A percentile compares a stretch with the other conserved stretches of the same genome.
Conservation (phyloP, 1,140 invertebrate genomes). For the Drosophila sproati region DNA sequence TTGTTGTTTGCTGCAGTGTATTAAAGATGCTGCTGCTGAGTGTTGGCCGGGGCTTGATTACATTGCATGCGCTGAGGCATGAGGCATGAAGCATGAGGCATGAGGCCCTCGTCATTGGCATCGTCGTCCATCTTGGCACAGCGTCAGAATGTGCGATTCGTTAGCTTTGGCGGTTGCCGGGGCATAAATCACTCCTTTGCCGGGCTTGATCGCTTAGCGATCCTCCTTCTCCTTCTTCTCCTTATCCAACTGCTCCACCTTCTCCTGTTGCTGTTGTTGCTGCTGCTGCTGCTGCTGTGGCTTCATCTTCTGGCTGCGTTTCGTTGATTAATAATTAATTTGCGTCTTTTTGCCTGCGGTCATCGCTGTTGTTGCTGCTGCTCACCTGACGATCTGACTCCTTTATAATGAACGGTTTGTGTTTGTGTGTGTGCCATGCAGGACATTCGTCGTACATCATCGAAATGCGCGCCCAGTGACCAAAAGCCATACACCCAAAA, state of each 20-base stretch:
- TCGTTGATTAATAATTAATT: conserved; percentile 84
- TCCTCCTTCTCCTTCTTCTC: conserved; percentile 43
- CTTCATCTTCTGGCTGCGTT: conserved; percentile 50
- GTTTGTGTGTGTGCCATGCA: conserved; percentile 38
- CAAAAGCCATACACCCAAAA: not conserved
- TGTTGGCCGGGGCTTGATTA: conserved; percentile 65
- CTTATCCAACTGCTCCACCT: conserved; percentile 46
- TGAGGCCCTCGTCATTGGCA: conserved; percentile 54
- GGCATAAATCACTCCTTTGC: conserved; percentile 72
- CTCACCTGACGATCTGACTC: conserved; percentile 76
- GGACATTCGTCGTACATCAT: conserved; percentile 80
- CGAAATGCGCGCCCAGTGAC: conserved; percentile 56
- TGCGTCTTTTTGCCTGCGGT: conserved; percentile 70
- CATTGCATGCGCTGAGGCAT: conserved; percentile 30
- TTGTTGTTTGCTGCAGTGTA: conserved; percentile 28
- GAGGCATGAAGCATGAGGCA: not conserved
- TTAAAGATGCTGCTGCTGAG: conserved; percentile 30
- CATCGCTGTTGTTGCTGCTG: conserved; percentile 35
- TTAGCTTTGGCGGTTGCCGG: conserved; percentile 70
- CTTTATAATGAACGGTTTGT: conserved; percentile 82
- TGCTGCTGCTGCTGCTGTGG: not conserved
- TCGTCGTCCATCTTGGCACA: conserved; percentile 77
- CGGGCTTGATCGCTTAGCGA: conserved; percentile 48
- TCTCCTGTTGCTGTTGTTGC: not conserved
- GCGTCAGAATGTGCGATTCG: conserved; percentile 70